phyloP scores from a whole-genome alignment of 2,888 invertebrate species.

The Trachelus troglodyta region DNA sequence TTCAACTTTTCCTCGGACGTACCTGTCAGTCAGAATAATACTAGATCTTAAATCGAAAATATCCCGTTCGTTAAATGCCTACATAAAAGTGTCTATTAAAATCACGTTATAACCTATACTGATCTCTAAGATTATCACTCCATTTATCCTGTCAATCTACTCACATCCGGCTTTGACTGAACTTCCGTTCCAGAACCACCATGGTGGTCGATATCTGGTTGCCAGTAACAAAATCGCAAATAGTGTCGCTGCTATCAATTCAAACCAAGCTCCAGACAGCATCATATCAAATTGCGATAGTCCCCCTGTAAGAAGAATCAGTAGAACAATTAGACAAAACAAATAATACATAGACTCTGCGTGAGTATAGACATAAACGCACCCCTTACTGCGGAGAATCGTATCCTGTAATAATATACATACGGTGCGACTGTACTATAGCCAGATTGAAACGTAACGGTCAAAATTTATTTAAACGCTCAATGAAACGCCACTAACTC shows the following conservation, averaged over 20 bases:
- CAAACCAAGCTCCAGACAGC: slow-evolving; percentile 55
- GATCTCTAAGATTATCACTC: not conserved
- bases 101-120: not conserved
- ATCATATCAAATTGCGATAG: slow-evolving; percentile 35
- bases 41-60: not conserved
- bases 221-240: slow-evolving; percentile 52
- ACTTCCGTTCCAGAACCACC: slow-evolving; percentile 53
- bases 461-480: not conserved
- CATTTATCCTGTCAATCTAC: slow-evolving; percentile 17
- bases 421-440: not conserved
- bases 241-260: slow-evolving; percentile 50
- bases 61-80: not conserved
- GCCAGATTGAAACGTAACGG: not conserved
- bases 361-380: not conserved
- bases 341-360: not conserved
- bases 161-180: slow-evolving; percentile 44
- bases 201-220: slow-evolving; percentile 55
- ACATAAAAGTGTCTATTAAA: not conserved
- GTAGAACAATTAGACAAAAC: not conserved
- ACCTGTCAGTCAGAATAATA: slow-evolving; percentile 20
- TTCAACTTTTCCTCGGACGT: slow-evolving; percentile 29
- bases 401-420: not conserved
- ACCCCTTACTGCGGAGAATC: not conserved
- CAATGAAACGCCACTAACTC: not conserved
- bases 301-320: not conserved